A percentile compares a stretch with the other conserved stretches of the same genome.
These are phyloP conservation scores for Varanus komodoensis DNA, from an alignment of 2,113 vertebrate genomes.

Conservation along the genomic window DNA sequence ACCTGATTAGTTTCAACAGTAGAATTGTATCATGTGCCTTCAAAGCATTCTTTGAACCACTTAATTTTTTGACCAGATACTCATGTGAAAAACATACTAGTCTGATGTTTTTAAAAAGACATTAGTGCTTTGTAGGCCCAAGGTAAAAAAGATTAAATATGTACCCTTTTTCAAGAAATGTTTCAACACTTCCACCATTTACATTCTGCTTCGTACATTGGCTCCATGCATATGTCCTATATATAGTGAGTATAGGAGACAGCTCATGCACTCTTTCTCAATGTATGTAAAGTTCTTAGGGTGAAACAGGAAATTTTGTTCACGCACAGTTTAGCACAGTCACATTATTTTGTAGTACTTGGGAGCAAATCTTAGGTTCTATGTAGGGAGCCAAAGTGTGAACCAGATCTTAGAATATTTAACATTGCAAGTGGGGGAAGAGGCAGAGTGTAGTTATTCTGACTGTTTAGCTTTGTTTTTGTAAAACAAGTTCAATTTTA, in stretches of 20 bases:
- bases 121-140: not conserved
- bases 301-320: not conserved
- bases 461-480: constrained; percentile 57
- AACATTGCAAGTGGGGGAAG: constrained; percentile 49
- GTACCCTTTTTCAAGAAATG: constrained; percentile 43
- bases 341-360: not conserved
- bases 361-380: not conserved
- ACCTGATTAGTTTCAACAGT: not conserved
- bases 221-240: not conserved
- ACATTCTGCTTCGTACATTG: not conserved
- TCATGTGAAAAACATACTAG: not conserved
- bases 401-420: constrained; percentile 30
- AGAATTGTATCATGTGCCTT: not conserved
- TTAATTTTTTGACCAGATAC: not conserved
- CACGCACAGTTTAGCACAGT: not conserved
- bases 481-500: constrained; percentile 56
- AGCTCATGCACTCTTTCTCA: not conserved
- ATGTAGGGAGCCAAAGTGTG: not conserved
- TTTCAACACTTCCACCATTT: constrained; percentile 54
- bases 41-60: not conserved
- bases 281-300: not conserved
- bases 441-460: constrained; percentile 61
- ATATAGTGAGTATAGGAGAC: not conserved
- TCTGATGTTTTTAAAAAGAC: not conserved
- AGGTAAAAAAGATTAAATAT: not conserved